Conservation (phyloP, 2,797 vertebrate genomes). For the Menidia menidia region DNA sequence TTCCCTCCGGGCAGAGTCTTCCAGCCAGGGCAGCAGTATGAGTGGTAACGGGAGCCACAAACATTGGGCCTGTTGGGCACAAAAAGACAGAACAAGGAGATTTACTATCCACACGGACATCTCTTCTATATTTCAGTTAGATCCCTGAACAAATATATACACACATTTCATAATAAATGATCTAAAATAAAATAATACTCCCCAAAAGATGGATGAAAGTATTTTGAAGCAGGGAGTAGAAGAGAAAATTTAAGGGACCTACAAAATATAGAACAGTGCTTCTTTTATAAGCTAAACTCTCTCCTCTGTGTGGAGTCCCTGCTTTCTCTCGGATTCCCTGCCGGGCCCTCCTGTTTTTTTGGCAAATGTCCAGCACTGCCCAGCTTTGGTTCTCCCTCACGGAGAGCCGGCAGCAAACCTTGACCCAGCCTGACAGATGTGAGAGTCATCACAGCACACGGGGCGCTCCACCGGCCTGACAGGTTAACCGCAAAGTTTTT, state of each 20-base stretch:
- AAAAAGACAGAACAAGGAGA: conserved; percentile 60
- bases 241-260: conserved; percentile 19
- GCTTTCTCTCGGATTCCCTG: conserved; percentile 36
- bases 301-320: conserved; percentile 64
- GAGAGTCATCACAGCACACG: conserved; percentile 65
- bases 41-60: conserved; percentile 98
- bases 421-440: conserved; percentile 70
- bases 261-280: conserved; percentile 37
- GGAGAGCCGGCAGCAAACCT: conserved; percentile 37
- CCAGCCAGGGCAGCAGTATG: conserved; percentile 98
- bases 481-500: conserved; percentile 68
- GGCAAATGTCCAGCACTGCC: conserved; percentile 43
- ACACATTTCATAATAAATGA: conserved; percentile 52
- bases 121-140: conserved; percentile 54
- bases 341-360: conserved; percentile 38
- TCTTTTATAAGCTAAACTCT: conserved; percentile 53
- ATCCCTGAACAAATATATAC: conserved; percentile 61
- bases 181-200: conserved; percentile 51
- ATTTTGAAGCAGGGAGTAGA: conserved; percentile 36
- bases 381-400: conserved; percentile 25
- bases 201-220: conserved; percentile 51
- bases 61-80: conserved; percentile 90
- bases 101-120: conserved; percentile 41
- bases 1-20: conserved; percentile 97
- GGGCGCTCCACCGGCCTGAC: conserved; percentile 56